Base-by-base conservation (phyloP, 2,113 vertebrate genomes). In the Pyxicephalus adspersus region DNA sequence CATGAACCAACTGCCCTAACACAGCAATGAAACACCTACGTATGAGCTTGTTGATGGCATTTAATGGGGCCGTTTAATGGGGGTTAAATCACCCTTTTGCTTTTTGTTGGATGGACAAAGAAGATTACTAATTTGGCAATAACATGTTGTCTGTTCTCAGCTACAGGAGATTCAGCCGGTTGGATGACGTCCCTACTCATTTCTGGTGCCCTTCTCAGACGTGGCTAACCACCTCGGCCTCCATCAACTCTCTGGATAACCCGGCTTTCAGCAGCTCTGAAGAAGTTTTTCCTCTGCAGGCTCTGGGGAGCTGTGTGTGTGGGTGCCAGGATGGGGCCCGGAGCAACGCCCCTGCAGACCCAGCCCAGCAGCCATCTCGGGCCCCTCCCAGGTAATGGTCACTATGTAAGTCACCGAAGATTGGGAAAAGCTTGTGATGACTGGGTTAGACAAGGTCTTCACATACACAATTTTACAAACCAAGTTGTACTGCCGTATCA, bases 101-200 rank as follows among this genome's bases (percentile, higher is more conserved):
- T 34, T 34, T 34, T 34, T 6, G 6, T 45, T 45, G 38, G 15
- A 13, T 45, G 5, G 5, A 38, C 1, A 38, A 5, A 38, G 55
- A 57, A n/a, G n/a, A n/a, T n/a, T n/a, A n/a, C n/a, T n/a, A n/a
- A n/a, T n/a, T 22, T 57, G 55, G 15, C n/a, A 5, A 5, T 75
- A 13, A 34, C 2, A 19, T 58, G 51, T n/a, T 58, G 31, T 52
- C 8, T 63, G 3, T 38, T 34, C 3, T 73, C 38, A 97, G 96
- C 86, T 96, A 96, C 73, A 91, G 92, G 23, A 91, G 94, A 77
- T 97, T 97, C 89, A 96, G 95, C 88, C 95, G 95, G 28, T 95
- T 96, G 22, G 96, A 97, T 7, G 95, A 96, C 0, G 89, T 96
- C 82, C 95, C 95, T 0, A 94, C 89, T 0, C 95, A 91, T 54